Evolutionary conservation across 2,888 invertebrate species (phyloP), one percentile per base, ranked within the genome.

Genomic region (Chalcis sispes): DNA sequence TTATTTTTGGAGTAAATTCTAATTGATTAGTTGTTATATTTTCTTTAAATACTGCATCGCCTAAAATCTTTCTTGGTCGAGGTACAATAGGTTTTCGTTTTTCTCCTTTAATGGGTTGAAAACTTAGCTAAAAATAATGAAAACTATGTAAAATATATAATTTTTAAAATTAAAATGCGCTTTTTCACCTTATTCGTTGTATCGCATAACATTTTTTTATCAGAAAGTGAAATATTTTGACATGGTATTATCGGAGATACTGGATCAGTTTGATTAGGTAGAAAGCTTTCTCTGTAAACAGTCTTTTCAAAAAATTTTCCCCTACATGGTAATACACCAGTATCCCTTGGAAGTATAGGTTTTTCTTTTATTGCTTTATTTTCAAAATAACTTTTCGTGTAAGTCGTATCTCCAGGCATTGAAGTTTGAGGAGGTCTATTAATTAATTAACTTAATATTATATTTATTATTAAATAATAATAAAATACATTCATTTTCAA

Each of bases 121-220:
- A 89, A 46, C 89, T 89, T 79, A 89, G 71, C 89, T 89, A 59
- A 10, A 75, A 25, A 46, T 40, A 20, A 40, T 2, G 48, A 29
- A 48, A 52, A 61, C 23, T 48, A 15, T 7, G 10, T 25, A 54
- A 25, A 40, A 40, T 15, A 40, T 1, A 18, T 27, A 65, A 42
- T 40, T 61, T 54, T 7, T 54, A 27, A 27, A 27, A 54, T 56
- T 29, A 29, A 29, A 29, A 29, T 56, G 15, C 2, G 7, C 13
- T 25, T 25, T 32, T 10, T 62, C 77, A 89, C 89, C 83, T 88
- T 88, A 75, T 75, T 87, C 0, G 89, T 89, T 3, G 89, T 89
- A 20, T 87, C 85, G 15, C 79, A 62, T 1, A 80, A 66, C 84
- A 88, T 88, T 78, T 80, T 85, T 10, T 83, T 80, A 25, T 83